These are phyloP conservation scores for Sebastes aleutianus DNA, from an alignment of 2,797 vertebrate genomes.

Conservation along the genomic window DNA sequence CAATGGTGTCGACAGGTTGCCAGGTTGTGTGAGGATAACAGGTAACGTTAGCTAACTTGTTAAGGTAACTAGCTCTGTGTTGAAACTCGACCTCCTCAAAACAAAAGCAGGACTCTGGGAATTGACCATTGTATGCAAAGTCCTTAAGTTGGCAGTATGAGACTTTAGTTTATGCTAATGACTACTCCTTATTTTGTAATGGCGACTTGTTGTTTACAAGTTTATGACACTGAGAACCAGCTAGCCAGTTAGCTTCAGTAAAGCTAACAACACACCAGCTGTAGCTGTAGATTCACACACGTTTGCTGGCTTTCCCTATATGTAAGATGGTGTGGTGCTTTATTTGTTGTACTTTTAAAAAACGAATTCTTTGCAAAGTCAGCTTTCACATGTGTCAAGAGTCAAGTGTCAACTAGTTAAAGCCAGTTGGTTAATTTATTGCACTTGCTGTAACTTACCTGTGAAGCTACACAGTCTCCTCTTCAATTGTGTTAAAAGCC, in stretches of 20 bases:
- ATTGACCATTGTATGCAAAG: slow-evolving; percentile 53
- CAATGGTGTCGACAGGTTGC: too few species aligned
- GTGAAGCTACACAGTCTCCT: background rate
- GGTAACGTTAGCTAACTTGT: background rate
- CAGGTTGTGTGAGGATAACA: background rate
- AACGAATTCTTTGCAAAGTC: background rate
- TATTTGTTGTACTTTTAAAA: background rate
- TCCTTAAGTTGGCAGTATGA: slow-evolving; percentile 60
- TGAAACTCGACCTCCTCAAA: slow-evolving; percentile 76
- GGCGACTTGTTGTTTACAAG: background rate
- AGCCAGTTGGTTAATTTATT: background rate
- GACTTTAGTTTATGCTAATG: background rate
- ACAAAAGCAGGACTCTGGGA: slow-evolving; percentile 81
- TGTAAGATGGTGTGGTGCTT: background rate
- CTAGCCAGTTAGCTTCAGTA: background rate
- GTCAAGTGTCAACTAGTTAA: background rate
- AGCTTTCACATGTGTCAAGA: too few species aligned
- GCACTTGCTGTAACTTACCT: background rate
- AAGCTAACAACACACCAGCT: slow-evolving; percentile 6
- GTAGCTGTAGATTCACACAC: too few species aligned
- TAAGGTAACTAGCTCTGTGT: background rate
- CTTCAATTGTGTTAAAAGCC: background rate
- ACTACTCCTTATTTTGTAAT: background rate
- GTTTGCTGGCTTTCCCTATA: background rate
- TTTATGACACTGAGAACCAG: too few species aligned